Evolutionary conservation across 2,888 invertebrate genomes (phyloP), one percentile per base, ranked within the genome.

Genomic region (Polydrusus pterygomalis): DNA sequence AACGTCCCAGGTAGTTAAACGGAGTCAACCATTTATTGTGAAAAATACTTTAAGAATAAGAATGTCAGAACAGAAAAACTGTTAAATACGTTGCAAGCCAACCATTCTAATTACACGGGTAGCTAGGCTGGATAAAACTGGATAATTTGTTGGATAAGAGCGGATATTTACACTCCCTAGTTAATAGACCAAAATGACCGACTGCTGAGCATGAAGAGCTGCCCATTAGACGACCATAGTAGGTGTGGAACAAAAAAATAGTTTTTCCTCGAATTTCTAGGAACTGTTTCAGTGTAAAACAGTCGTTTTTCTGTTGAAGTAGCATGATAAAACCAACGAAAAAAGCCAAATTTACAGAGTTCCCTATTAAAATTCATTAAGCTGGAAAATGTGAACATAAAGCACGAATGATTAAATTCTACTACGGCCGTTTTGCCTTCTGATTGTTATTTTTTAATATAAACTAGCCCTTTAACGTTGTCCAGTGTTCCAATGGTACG

Each of bases 351-450:
- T 74, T 74, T 74, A 74, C 74, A 63, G 74, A 67, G 60, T 43
- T 69, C 74, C 51, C 69, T 74, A 74, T 74, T 74, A 69, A 74
- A 74, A 74, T 54, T 69, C 69, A 74, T 74, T 74, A 74, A 62
- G 34, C 69, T 20, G 51, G 54, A 17, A 69, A 69, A 68, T 38
- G 58, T 45, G 40, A 18, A 20, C 73, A 73, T 74, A 74, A 74
- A 69, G 68, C 63, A 54, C 30, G 64, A 62, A 43, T 69, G 69
- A 69, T 69, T 74, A 69, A 69, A 74, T 63, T 69, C 30, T 17
- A 40, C 38, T 65, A 51, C 20, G 11, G 67, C 15, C 43, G 43
- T 43, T 54, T 63, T 40, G 10, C 49, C 25, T 18, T 68, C 38
- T 25, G 17, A 56, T 56, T 20, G 72, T 54, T 54, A 30, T 54